Percentiles rank a stretch among this genome's conserved stretches.
Evolutionary conservation across 2,888 invertebrate species (phyloP).

Genomic region (Allolobophora icterica): DNA sequence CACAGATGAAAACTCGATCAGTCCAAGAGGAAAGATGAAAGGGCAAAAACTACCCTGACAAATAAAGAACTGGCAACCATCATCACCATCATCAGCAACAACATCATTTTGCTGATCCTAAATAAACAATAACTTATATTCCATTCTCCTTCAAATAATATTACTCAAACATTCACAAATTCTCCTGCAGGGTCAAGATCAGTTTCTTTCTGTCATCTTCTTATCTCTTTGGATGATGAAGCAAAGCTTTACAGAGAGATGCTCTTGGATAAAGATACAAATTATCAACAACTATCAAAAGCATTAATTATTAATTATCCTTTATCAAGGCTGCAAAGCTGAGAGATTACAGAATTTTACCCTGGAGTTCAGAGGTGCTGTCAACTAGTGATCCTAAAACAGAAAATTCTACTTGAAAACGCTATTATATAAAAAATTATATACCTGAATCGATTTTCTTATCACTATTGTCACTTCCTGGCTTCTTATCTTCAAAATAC

Average conservation of each 20-base stretch:
- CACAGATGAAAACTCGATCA: neutral
- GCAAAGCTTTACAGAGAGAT: neutral
- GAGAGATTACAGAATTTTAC: neutral
- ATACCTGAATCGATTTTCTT: neutral
- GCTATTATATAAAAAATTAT: neutral
- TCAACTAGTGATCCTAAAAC: neutral
- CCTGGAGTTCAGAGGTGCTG: neutral
- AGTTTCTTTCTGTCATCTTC: too few relatives aligned
- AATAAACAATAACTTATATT: too few relatives aligned
- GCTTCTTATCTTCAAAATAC: neutral
- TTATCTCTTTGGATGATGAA: neutral
- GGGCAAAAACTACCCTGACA: neutral
- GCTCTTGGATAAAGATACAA: neutral
- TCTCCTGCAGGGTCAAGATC: neutral
- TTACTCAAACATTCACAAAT: neutral
- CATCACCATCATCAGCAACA: too few relatives aligned
- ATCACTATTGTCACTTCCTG: neutral
- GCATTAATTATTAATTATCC: neutral
- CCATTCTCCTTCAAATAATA: neutral
- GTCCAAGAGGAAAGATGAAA: neutral
- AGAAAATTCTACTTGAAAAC: neutral
- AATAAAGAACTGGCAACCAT: too few relatives aligned
- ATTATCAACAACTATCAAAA: neutral
- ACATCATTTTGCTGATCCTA: too few relatives aligned
- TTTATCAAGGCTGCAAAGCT: neutral